Evolutionary conservation across 2,113 vertebrate species (phyloP), one percentile per base, ranked within the genome.

Genomic region (Hippoglossus stenolepis): DNA sequence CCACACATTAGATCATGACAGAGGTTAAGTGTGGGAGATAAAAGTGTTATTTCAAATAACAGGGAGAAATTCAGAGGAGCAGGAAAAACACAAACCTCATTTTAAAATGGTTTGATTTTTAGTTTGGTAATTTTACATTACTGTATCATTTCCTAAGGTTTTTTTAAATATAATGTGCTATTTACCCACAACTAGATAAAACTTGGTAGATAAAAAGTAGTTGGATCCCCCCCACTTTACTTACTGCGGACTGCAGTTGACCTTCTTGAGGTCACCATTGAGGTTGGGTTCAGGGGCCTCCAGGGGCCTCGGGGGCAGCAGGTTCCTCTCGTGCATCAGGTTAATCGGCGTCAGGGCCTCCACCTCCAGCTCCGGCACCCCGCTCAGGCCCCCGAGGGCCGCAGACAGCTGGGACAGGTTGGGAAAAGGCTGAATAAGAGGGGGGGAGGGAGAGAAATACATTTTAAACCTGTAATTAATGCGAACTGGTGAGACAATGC

Each of bases 231-330:
- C 10, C 8, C 14, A 26, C 17, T 2, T 7, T 0, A 83, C 97
- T 94, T 94, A 99, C 98, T 99, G 95, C 35, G 97, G 96, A 88
- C 95, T 98, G 91, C 98, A 99, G 93, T 99, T 99, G 89, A 97
- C 92, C 85, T 96, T 99, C 87, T 90, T 96, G 62, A 99, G 96
- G 57, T 99, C 97, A 5, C 93, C 79, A 85, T 95, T 98, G 86
- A 99, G 93, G 92, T 96, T 98, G 83, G 97, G 97, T 73, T 97
- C 94, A 10, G 97, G 97, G 75, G 95, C 94, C 83, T 93, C 93
- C 51, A 95, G 65, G 63, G 95, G 95, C 73, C 94, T 92, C 0
- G 84, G 75, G 5, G 97, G 97, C 78, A 99, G 94, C 90, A 98
- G 93, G 90, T 95, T 96, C 82, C 94, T 95, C 77, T 99, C 97